Base-by-base conservation (phyloP, 2,797 vertebrate species). In the Cichlasoma orientale region DNA sequence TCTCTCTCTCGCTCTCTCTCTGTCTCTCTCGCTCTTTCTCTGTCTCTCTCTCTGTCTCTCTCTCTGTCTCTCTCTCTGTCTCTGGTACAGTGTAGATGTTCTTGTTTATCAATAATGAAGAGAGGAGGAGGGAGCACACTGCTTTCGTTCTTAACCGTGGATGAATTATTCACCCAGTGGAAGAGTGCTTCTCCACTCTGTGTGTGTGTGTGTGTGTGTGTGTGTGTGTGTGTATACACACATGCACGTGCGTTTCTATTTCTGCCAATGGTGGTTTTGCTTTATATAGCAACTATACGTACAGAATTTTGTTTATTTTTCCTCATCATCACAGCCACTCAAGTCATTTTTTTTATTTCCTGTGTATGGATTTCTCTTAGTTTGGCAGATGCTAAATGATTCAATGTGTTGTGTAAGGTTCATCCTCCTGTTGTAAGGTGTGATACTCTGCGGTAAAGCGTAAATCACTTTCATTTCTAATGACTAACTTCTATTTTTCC, bases 81-180 rank as follows among this genome's bases (percentile, higher is more conserved):
- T 92, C 90, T 93, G 87, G 90, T 92, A 87, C 88, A 91, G 93
- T 93, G 92, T 94, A 88, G 90, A 94, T 95, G 91, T 92, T 94
- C 88, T 88, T 92, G 83, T 93, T 93, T 93, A 95, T 95, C 92
- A 95, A 95, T 95, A 94, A 95, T 95, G 90, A 88, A 95, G 84
- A 85, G 59, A 44, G 70, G 58, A 44, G 86, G 87, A 91, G 88
- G 86, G 90, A 89, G 86, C 84, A 78, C 79, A 41, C 83, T 73
- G 77, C 90, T 87, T 91, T 89, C 82, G 19, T 90, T 90, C 90
- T 84, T 86, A 88, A 85, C 82, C 68, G 2, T 61, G 79, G 79
- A 94, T 95, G 82, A 95, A 95, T 95, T 86, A 95, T 95, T 95
- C 78, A 95, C 85, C 74, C 57, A 6, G 56, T 82, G 74, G 90